phyloP scores from a whole-genome alignment of 37 sponge, comb jelly and placozoan species.

The Halisarca cf. caerulea region DNA sequence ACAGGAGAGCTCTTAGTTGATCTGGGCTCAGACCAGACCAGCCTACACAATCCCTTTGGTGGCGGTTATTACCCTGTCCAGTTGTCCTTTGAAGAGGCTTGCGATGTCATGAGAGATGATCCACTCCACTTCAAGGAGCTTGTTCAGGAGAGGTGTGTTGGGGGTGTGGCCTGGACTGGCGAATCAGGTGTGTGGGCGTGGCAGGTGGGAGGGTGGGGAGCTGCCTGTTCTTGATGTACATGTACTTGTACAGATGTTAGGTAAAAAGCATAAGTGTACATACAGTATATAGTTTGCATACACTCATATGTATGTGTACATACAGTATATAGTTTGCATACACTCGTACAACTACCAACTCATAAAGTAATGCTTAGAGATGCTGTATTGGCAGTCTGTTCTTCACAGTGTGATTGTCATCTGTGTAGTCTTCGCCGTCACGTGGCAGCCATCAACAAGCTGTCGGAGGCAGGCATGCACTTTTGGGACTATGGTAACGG shows the following conservation, averaged over 20 bases:
- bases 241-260: too few species aligned
- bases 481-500: constrained; percentile 99
- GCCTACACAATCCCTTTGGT: constrained; percentile 95
- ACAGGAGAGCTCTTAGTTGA: constrained; percentile 93
- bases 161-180: background rate
- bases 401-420: background rate
- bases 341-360: too few species aligned
- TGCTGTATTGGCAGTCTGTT: too few species aligned
- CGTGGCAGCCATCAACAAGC: constrained; percentile 88
- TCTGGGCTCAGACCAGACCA: constrained; percentile 97
- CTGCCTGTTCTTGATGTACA: too few species aligned
- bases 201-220: background rate
- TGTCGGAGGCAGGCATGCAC: constrained; percentile 78
- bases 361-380: too few species aligned
- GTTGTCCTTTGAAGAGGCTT: constrained; percentile 72
- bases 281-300: too few species aligned
- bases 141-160: constrained; percentile 89
- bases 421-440: constrained; percentile 76
- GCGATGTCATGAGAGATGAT: constrained; percentile 64
- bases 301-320: too few species aligned
- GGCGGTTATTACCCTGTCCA: constrained; percentile 97
- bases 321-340: too few species aligned
- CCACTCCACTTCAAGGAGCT: constrained; percentile 73
- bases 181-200: background rate
- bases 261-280: too few species aligned